phyloP scores from a whole-genome alignment of 1,140 invertebrate species.

The Aricia agestis region DNA sequence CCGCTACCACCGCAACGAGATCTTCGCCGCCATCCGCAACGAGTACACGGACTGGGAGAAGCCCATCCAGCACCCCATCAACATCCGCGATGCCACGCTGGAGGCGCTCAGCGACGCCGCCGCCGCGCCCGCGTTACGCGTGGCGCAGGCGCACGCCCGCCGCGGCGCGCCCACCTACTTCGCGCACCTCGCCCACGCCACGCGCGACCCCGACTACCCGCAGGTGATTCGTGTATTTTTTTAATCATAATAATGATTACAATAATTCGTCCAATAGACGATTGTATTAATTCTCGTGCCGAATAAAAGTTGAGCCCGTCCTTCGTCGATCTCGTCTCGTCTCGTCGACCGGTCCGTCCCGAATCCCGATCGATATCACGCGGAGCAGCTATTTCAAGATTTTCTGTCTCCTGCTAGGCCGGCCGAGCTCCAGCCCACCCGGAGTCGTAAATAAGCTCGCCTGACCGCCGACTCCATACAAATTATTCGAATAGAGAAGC shows the following conservation, averaged over 20 bases:
- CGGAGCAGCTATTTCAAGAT: not conserved
- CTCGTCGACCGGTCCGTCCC: not conserved
- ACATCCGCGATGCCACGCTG: constrained; percentile 88
- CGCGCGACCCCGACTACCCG: constrained; percentile 83
- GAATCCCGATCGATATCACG: too few relatives aligned
- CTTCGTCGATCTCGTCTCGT: too few relatives aligned
- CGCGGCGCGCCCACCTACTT: constrained; percentile 84
- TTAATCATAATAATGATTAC: too few relatives aligned
- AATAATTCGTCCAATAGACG: too few relatives aligned
- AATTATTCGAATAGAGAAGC: not conserved
- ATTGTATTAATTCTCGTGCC: too few relatives aligned
- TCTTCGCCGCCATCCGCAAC: constrained; percentile 92
- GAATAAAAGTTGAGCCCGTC: not conserved
- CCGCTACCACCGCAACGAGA: constrained; percentile 93
- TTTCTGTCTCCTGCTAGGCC: not conserved
- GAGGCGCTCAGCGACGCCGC: constrained; percentile 92
- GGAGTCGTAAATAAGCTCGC: too few relatives aligned
- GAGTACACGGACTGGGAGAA: constrained; percentile 96
- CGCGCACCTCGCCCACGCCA: constrained; percentile 89
- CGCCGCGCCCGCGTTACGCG: constrained; percentile 82
- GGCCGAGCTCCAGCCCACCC: not conserved
- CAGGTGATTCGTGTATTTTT: constrained; percentile 74
- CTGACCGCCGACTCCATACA: not conserved
- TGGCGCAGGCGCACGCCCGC: constrained; percentile 83
- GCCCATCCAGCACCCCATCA: constrained; percentile 89